phyloP scores from a whole-genome alignment of 2,113 vertebrate genomes.

The Pollachius pollachius region DNA sequence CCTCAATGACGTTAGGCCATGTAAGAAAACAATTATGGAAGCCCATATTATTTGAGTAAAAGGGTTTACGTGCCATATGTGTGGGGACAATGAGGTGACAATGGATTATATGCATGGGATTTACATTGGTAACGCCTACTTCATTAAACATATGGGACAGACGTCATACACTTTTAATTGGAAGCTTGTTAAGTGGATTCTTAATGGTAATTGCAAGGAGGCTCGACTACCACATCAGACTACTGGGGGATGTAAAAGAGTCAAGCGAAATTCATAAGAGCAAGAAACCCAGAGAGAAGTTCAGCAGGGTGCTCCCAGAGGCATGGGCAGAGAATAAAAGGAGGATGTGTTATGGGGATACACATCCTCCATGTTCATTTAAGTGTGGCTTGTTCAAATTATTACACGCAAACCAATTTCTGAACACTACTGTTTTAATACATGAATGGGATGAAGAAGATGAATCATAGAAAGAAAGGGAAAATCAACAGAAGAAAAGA shows the following conservation, averaged over 20 bases:
- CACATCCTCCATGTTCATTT: slow-evolving; percentile 52
- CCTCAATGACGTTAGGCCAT: neutral
- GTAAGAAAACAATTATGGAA: too few species aligned
- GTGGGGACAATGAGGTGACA: slow-evolving; percentile 28
- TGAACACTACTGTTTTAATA: too few species aligned
- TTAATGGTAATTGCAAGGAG: slow-evolving; percentile 65
- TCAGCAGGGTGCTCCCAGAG: slow-evolving; percentile 21
- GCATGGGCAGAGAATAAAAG: slow-evolving; percentile 42
- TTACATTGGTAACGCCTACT: slow-evolving; percentile 38
- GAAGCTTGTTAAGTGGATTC: slow-evolving; percentile 43
- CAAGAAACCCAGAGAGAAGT: neutral
- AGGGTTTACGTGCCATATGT: too few species aligned
- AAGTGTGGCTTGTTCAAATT: slow-evolving; percentile 10
- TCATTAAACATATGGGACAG: slow-evolving; percentile 33
- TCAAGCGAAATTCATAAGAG: slow-evolving; percentile 47
- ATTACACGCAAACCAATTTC: too few species aligned
- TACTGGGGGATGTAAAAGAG: slow-evolving; percentile 51
- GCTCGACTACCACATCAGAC: slow-evolving; percentile 66
- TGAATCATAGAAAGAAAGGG: slow-evolving; percentile 45
- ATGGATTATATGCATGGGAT: slow-evolving; percentile 32
- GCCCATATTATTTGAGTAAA: too few species aligned
- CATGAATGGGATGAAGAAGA: neutral
- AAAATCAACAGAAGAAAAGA: slow-evolving; percentile 30
- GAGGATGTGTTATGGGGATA: slow-evolving; percentile 38
- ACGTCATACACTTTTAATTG: slow-evolving; percentile 41